These are phyloP conservation scores for Dynastes tityus DNA, from an alignment of 2,888 invertebrate genomes.

Conservation along the genomic window DNA sequence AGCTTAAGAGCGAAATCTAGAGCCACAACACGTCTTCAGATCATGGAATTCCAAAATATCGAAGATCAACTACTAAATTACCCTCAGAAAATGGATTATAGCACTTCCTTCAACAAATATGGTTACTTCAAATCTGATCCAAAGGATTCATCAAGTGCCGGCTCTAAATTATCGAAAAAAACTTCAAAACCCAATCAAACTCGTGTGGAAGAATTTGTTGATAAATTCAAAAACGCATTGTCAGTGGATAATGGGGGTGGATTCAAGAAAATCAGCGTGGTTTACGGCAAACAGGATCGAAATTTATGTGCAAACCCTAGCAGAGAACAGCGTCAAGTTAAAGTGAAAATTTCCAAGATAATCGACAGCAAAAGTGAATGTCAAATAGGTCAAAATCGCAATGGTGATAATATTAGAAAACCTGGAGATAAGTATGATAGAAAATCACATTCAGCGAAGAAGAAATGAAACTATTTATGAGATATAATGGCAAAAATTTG, in stretches of 20 bases:
- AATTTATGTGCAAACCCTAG: not conserved
- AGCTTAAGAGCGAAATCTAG: not conserved
- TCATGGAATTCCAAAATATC: constrained; percentile 13
- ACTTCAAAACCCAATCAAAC: not conserved
- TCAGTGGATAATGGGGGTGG: not conserved
- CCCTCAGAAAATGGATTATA: not conserved
- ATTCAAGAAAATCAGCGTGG: constrained; percentile 24
- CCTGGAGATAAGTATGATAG: not conserved
- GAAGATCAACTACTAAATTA: not conserved
- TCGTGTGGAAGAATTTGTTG: constrained; percentile 31
- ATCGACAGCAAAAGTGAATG: not conserved
- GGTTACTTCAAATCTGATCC: not conserved
- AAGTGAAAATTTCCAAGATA: constrained; percentile 19
- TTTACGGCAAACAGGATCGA: not conserved
- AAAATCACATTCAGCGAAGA: constrained; percentile 21
- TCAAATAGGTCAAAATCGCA: not conserved
- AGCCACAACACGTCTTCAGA: constrained; percentile 25
- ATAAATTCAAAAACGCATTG: constrained; percentile 23
- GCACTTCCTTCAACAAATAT: not conserved
- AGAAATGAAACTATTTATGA: not conserved
- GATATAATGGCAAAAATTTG: not conserved
- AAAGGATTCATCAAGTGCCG: not conserved
- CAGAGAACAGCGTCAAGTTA: not conserved
- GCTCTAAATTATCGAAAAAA: not conserved
- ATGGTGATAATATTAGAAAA: not conserved